Evolutionary conservation across 2,888 invertebrate genomes (phyloP), one percentile per base, ranked within the genome.

Genomic region (Dryococelus australis): DNA sequence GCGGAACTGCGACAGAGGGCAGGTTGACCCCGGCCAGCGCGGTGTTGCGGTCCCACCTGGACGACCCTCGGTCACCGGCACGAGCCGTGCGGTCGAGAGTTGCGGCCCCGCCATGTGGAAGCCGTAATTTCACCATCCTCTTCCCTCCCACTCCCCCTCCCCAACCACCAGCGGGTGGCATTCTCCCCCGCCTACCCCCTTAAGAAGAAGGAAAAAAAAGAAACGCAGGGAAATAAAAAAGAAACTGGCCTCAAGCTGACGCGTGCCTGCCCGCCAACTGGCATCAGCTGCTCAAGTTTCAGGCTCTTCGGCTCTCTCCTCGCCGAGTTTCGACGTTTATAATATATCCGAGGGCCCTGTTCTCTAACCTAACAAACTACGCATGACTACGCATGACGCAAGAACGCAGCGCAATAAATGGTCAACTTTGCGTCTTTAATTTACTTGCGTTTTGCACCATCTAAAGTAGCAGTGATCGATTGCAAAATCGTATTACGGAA

Each of bases 221-320:
- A n/a, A n/a, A 65, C 20, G 65, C 8, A 6, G 65, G 65, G 65
- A 16, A 20, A 65, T n/a, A n/a, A n/a, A 65, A 47, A n/a, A 65
- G 65, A 65, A 65, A 16, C n/a, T 16, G 65, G 24, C 65, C 24
- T n/a, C 65, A 65, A 65, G 65, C 65, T 65, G 65, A 65, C 65
- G 65, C 65, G 65, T 65, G 65, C 65, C 65, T 65, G 65, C 65
- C 65, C 65, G 65, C 65, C 65, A 65, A 65, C 65, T 65, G 65
- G 65, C 65, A 65, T 65, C 65, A 65, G 65, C 65, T 65, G 65
- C 65, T 65, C 13, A n/a, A n/a, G 65, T n/a, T 65, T 65, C 65
- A 65, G 65, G 24, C 65, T 2, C 24, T 24, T 65, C 65, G 65
- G 3, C 65, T 16, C 65, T 10, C n/a, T 47, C 47, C 16, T 47